Conservation (phyloP, 2,888 invertebrate species). For the Cyclophora albipunctata region DNA sequence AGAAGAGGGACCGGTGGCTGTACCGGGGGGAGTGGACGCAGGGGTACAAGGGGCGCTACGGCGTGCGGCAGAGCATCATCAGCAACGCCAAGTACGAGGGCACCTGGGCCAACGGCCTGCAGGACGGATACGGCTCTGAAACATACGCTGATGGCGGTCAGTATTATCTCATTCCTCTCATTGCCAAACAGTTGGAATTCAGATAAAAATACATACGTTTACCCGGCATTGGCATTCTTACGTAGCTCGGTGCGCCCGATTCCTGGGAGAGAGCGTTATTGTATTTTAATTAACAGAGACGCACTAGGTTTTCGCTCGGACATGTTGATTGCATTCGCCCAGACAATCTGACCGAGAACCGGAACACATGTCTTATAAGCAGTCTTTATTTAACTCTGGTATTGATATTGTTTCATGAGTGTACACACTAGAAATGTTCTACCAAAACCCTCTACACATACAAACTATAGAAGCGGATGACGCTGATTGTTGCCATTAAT, state of each 20-base stretch:
- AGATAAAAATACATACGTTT: constrained; percentile 56
- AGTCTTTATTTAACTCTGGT: too few relatives aligned
- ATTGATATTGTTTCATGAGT: too few relatives aligned
- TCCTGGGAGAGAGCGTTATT: constrained; percentile 31
- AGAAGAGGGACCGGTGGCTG: constrained; percentile 96
- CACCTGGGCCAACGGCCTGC: constrained; percentile 98
- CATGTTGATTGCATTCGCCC: too few relatives aligned
- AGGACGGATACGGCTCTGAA: constrained; percentile 99
- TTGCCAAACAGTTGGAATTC: constrained; percentile 52
- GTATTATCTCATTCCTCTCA: constrained; percentile 53
- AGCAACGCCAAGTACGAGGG: constrained; percentile 98
- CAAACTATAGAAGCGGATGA: too few relatives aligned
- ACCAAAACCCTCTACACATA: too few relatives aligned
- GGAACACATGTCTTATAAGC: too few relatives aligned
- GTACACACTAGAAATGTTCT: too few relatives aligned
- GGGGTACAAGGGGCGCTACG: constrained; percentile 99
- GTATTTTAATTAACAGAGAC: constrained; percentile 29
- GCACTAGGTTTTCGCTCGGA: neutral
- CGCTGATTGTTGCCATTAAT: too few relatives aligned
- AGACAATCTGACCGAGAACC: too few relatives aligned
- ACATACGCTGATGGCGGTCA: constrained; percentile 99
- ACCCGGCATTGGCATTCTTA: constrained; percentile 54
- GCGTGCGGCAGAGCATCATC: constrained; percentile 95
- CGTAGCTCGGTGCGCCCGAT: constrained; percentile 26
- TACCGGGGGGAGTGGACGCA: constrained; percentile 99